Evolutionary conservation across 1,140 invertebrate genomes (phyloP).

Genomic region (Bemisia tabaci): DNA sequence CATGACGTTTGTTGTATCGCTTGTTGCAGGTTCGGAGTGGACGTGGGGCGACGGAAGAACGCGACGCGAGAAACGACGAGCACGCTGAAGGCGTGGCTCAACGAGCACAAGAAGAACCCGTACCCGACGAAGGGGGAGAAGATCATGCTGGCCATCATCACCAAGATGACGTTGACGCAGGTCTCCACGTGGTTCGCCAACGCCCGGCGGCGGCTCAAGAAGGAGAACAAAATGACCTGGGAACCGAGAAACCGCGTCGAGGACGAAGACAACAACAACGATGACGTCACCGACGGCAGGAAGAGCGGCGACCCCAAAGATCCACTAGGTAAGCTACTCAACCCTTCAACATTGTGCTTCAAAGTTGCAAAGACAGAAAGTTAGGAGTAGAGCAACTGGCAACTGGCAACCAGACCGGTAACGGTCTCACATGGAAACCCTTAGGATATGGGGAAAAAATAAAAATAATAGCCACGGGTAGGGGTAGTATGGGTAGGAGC

Average conservation of each 20-base stretch:
- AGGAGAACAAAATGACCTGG: slow-evolving; percentile 99
- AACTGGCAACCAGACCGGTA: too few species aligned
- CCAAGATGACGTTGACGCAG: slow-evolving; percentile 97
- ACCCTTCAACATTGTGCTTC: too few species aligned
- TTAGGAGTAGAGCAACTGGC: too few species aligned
- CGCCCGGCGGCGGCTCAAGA: slow-evolving; percentile 85
- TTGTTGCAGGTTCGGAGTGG: slow-evolving; percentile 71
- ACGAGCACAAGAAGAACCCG: slow-evolving; percentile 97
- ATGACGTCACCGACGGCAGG: slow-evolving; percentile 59
- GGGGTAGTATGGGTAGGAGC: too few species aligned
- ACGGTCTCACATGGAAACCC: too few species aligned
- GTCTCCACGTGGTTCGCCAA: slow-evolving; percentile 99
- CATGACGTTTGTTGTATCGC: slow-evolving; percentile 16
- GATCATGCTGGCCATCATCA: slow-evolving; percentile 96
- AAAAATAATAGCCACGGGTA: too few species aligned
- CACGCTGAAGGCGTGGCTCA: slow-evolving; percentile 93
- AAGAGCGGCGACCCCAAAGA: slow-evolving; percentile 73
- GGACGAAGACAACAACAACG: slow-evolving; percentile 76
- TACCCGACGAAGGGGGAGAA: slow-evolving; percentile 98
- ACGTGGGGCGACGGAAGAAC: slow-evolving; percentile 84
- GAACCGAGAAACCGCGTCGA: slow-evolving; percentile 80
- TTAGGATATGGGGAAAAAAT: too few species aligned
- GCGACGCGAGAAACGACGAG: slow-evolving; percentile 94
- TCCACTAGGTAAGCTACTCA: too few species aligned
- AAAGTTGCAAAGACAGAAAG: too few species aligned